These are phyloP conservation scores for Biston betularia DNA, from an alignment of 2,888 invertebrate genomes.

Conservation along the genomic window DNA sequence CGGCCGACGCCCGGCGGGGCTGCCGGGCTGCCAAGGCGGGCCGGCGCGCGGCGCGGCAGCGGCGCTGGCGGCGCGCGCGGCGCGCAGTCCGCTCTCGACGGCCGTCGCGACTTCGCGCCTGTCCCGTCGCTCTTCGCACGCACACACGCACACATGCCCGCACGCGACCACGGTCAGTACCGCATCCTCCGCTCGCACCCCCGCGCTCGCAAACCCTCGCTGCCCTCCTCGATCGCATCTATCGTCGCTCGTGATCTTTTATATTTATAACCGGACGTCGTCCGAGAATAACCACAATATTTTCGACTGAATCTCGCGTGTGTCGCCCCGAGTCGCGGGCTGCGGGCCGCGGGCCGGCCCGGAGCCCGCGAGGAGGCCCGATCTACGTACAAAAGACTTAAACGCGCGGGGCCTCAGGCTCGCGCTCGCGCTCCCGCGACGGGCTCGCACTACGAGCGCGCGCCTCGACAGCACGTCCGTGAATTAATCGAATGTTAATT, in stretches of 20 bases:
- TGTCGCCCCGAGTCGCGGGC: neutral
- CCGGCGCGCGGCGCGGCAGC: neutral
- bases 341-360: neutral
- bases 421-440: neutral
- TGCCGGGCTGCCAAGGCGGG: too few relatives aligned
- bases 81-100: constrained; percentile 22
- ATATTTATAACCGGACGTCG: neutral
- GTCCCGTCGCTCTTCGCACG: constrained; percentile 20
- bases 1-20: too few relatives aligned
- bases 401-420: too few relatives aligned
- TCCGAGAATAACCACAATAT: constrained; percentile 5
- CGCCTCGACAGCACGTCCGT: neutral
- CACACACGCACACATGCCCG: constrained; percentile 20
- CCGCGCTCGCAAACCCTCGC: neutral
- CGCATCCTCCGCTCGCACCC: constrained; percentile 8
- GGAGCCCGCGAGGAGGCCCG: neutral
- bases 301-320: neutral
- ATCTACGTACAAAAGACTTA: constrained; percentile 4
- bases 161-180: constrained; percentile 22
- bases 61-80: neutral
- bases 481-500: constrained; percentile 10
- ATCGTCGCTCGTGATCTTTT: neutral
- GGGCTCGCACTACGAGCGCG: neutral
- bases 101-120: constrained; percentile 18
- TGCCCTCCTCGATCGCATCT: neutral